Percentiles rank a stretch among this genome's conserved stretches.
phyloP scores from a whole-genome alignment of 2,888 invertebrate species.

The Amphipyra berbera region DNA sequence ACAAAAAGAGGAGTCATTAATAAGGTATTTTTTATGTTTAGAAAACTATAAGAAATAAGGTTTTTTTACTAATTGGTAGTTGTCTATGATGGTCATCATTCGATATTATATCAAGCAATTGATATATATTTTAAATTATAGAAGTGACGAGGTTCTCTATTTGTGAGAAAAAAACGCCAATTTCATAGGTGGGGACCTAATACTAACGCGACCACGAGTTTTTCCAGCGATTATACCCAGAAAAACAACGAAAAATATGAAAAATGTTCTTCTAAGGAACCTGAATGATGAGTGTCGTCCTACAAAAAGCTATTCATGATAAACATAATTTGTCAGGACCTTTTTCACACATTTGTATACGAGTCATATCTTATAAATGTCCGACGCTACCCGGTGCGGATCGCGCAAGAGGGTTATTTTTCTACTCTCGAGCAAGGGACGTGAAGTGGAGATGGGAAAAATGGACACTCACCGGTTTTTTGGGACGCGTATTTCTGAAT shows the following conservation, averaged over 20 bases:
- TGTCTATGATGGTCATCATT: too few relatives aligned
- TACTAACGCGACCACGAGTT: too few relatives aligned
- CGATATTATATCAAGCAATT: too few relatives aligned
- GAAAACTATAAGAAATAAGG: too few relatives aligned
- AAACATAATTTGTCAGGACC: conserved; percentile 55
- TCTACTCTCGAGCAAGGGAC: conserved; percentile 40
- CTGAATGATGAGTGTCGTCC: conserved; percentile 24
- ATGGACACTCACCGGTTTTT: conserved; percentile 53
- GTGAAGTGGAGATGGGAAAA: conserved; percentile 52
- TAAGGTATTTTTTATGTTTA: too few relatives aligned
- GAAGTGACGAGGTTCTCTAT: too few relatives aligned
- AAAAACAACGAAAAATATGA: neutral
- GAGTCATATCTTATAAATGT: conserved; percentile 55
- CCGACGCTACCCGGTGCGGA: conserved; percentile 13
- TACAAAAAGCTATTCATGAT: conserved; percentile 48
- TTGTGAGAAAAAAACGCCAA: too few relatives aligned
- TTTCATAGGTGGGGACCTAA: too few relatives aligned
- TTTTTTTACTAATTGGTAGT: too few relatives aligned
- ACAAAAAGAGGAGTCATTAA: too few relatives aligned
- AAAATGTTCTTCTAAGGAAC: neutral
- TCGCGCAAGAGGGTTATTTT: conserved; percentile 48
- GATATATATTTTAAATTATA: too few relatives aligned
- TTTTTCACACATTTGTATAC: conserved; percentile 55
- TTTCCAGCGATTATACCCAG: too few relatives aligned
- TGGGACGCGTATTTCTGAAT: conserved; percentile 44